Conservation (phyloP, 2,113 vertebrate genomes). For the Colaptes auratus region DNA sequence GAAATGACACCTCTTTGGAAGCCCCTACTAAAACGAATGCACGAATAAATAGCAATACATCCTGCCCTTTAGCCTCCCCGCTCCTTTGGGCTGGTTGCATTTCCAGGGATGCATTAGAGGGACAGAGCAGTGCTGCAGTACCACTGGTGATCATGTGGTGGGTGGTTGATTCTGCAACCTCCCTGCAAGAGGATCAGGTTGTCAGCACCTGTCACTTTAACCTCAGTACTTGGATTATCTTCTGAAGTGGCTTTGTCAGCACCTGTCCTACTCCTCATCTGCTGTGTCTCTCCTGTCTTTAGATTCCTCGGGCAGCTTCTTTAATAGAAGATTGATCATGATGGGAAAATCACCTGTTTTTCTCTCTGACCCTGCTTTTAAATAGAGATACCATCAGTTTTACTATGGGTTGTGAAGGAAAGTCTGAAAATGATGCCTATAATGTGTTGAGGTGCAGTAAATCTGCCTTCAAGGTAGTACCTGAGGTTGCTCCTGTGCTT, state of each 20-base stretch:
- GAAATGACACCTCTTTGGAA: neutral
- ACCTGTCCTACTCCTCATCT: constrained; percentile 26
- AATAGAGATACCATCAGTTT: neutral
- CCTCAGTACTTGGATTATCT: constrained; percentile 23
- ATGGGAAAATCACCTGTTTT: neutral
- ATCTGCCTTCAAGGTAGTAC: neutral
- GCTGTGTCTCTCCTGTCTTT: neutral
- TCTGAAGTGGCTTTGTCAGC: neutral
- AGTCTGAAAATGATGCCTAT: neutral
- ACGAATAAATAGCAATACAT: neutral
- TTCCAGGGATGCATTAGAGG: neutral
- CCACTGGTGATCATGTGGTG: neutral
- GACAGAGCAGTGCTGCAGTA: neutral
- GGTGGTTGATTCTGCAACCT: neutral
- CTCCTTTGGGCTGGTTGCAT: neutral
- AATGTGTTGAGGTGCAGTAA: neutral
- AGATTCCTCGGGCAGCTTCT: neutral
- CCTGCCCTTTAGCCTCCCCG: neutral
- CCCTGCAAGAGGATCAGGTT: constrained; percentile 25
- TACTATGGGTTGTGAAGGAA: neutral
- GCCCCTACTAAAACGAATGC: neutral
- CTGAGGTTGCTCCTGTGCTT: neutral
- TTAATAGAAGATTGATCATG: neutral
- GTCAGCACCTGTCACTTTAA: constrained; percentile 53
- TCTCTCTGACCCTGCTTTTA: neutral